Percentiles rank a stretch among this genome's conserved stretches.
Evolutionary conservation across 2,113 vertebrate species (phyloP).

Genomic region (Salminus brasiliensis): DNA sequence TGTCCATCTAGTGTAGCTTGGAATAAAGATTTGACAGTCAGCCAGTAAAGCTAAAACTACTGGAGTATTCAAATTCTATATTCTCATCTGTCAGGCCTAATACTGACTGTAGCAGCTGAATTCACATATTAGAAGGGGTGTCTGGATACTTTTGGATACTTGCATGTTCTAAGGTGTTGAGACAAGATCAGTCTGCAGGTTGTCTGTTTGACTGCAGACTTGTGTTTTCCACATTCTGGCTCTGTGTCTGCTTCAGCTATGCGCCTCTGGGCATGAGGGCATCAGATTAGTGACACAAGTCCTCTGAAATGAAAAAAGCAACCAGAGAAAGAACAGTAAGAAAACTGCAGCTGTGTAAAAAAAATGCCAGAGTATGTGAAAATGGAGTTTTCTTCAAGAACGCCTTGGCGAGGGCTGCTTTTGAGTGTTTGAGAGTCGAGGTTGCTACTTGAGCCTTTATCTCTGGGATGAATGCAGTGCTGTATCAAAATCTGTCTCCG

Average conservation of each 20-base stretch:
- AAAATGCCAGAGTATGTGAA: slow-evolving; percentile 21
- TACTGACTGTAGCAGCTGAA: too few species aligned
- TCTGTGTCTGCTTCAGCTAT: background rate
- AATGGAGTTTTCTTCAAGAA: slow-evolving; percentile 23
- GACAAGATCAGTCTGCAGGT: background rate
- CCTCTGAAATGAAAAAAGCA: slow-evolving; percentile 10
- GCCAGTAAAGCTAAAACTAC: too few species aligned
- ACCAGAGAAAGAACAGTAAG: background rate
- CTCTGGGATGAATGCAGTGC: slow-evolving; percentile 28
- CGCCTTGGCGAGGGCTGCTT: background rate
- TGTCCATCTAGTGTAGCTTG: too few species aligned
- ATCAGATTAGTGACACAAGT: slow-evolving; percentile 28
- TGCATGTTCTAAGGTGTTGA: too few species aligned
- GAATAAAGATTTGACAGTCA: too few species aligned
- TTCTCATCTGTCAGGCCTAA: too few species aligned
- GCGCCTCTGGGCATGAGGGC: background rate
- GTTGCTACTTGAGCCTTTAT: slow-evolving; percentile 39
- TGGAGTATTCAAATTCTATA: too few species aligned
- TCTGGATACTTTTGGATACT: too few species aligned
- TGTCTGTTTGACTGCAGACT: background rate
- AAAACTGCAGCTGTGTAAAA: slow-evolving; percentile 21
- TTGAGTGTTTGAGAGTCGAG: slow-evolving; percentile 38
- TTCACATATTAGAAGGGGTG: too few species aligned
- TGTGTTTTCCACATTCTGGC: background rate
- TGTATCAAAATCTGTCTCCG: slow-evolving; percentile 32